These are phyloP conservation scores for Cyrtodaria siliqua DNA, from an alignment of 2,888 invertebrate species.

Conservation along the genomic window DNA sequence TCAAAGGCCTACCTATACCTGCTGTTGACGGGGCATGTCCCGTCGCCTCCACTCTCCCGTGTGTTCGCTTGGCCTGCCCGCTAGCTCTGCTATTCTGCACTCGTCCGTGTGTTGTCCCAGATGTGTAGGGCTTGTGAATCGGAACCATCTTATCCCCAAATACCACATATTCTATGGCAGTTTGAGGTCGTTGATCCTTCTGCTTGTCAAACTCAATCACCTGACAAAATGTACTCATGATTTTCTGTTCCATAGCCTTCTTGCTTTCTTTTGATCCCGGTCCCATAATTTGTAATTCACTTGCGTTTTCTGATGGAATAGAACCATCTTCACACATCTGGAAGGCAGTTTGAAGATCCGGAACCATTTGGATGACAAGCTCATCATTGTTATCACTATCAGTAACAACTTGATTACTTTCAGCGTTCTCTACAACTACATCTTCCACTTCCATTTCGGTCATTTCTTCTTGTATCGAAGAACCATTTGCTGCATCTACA, in stretches of 20 bases:
- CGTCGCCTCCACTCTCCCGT: slow-evolving; percentile 19
- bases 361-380: too few species aligned
- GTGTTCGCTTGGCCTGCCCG: background rate
- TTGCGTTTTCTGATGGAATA: too few species aligned
- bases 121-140: slow-evolving; percentile 41
- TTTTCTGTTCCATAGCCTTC: slow-evolving; percentile 18
- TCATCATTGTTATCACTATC: too few species aligned
- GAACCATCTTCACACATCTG: too few species aligned
- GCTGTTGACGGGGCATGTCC: background rate
- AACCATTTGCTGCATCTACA: too few species aligned
- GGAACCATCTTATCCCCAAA: slow-evolving; percentile 48
- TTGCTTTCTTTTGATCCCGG: background rate
- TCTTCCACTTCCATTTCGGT: too few species aligned
- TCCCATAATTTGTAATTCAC: background rate
- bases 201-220: slow-evolving; percentile 16
- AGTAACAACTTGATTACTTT: too few species aligned
- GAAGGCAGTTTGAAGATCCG: too few species aligned
- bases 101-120: slow-evolving; percentile 9
- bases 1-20: too few species aligned
- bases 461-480: too few species aligned
- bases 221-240: slow-evolving; percentile 21
- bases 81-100: slow-evolving; percentile 1
- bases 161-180: slow-evolving; percentile 54
- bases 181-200: slow-evolving; percentile 14
- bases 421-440: too few species aligned